phyloP scores from a whole-genome alignment of 2,113 vertebrate species.

The Misgurnus mizolepis region DNA sequence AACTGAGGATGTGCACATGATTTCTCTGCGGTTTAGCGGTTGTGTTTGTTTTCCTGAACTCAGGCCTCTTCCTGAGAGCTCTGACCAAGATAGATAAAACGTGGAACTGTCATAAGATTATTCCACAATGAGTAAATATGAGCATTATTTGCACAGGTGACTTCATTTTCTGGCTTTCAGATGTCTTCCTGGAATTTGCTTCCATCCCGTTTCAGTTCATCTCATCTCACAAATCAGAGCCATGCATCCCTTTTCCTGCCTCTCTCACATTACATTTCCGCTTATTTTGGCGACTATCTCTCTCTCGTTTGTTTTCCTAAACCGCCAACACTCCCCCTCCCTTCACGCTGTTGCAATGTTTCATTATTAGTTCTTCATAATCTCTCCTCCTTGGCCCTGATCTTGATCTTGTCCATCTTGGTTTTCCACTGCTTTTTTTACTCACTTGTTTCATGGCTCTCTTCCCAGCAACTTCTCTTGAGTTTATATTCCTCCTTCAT shows the following conservation, averaged over 20 bases:
- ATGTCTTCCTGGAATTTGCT: slow-evolving; percentile 51
- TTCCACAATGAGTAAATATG: slow-evolving; percentile 52
- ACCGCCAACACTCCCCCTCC: slow-evolving; percentile 62
- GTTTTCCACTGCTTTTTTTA: slow-evolving; percentile 54
- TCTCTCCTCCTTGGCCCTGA: slow-evolving; percentile 71
- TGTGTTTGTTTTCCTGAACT: slow-evolving; percentile 42
- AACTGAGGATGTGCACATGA: neutral
- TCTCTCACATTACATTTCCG: slow-evolving; percentile 53
- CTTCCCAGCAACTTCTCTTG: slow-evolving; percentile 73
- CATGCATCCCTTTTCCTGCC: slow-evolving; percentile 59
- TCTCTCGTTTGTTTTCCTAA: slow-evolving; percentile 83
- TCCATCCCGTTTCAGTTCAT: slow-evolving; percentile 47
- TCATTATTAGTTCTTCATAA: slow-evolving; percentile 84
- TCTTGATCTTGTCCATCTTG: slow-evolving; percentile 48
- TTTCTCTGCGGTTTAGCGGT: slow-evolving; percentile 27
- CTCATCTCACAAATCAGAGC: slow-evolving; percentile 59
- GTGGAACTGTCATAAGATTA: slow-evolving; percentile 43
- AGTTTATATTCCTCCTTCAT: slow-evolving; percentile 65
- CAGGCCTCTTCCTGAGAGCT: slow-evolving; percentile 41
- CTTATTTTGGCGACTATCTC: slow-evolving; percentile 64
- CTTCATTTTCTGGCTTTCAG: slow-evolving; percentile 48
- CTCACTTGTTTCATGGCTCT: slow-evolving; percentile 68
- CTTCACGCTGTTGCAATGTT: slow-evolving; percentile 52
- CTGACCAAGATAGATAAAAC: slow-evolving; percentile 41
- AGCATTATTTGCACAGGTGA: slow-evolving; percentile 59